A percentile compares a stretch with the other conserved stretches of the same genome.
Evolutionary conservation across 2,113 vertebrate genomes (phyloP).

Genomic region (Monopterus albus): DNA sequence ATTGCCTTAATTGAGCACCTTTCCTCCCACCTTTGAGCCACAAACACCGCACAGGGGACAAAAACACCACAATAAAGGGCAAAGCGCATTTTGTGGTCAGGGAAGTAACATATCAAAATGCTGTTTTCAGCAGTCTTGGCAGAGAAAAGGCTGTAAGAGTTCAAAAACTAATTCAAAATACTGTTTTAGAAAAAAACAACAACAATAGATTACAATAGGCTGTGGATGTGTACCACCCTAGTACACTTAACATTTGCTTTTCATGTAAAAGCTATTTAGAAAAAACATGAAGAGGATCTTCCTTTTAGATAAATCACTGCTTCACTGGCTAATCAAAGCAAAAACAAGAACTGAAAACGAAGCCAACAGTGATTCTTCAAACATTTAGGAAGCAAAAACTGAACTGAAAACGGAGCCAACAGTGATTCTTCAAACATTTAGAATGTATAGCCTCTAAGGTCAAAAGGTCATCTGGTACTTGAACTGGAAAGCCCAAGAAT

Average conservation of each 20-base stretch:
- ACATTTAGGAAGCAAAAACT: no score
- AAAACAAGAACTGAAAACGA: not conserved
- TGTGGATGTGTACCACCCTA: not conserved
- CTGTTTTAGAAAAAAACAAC: not conserved
- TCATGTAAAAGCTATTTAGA: not conserved
- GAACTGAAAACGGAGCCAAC: slow-evolving; percentile 11
- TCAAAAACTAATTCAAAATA: not conserved
- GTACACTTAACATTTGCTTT: not conserved
- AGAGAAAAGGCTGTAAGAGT: not conserved
- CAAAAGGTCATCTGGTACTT: slow-evolving; percentile 8
- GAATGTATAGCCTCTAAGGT: not conserved
- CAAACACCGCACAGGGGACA: not conserved
- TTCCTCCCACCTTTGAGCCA: not conserved
- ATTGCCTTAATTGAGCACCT: not conserved
- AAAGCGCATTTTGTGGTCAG: not conserved
- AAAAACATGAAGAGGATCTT: no score
- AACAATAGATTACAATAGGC: no score
- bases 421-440: slow-evolving; percentile 30
- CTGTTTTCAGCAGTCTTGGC: not conserved
- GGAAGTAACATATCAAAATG: not conserved
- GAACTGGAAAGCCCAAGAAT: not conserved
- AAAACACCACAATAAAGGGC: not conserved
- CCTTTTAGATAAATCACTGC: slow-evolving; percentile 3
- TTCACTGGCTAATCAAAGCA: not conserved
- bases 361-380: no score